Percentiles rank a stretch among this genome's conserved stretches.
phyloP scores from a whole-genome alignment of 2,113 vertebrate species.

The Puntigrus tetrazona region DNA sequence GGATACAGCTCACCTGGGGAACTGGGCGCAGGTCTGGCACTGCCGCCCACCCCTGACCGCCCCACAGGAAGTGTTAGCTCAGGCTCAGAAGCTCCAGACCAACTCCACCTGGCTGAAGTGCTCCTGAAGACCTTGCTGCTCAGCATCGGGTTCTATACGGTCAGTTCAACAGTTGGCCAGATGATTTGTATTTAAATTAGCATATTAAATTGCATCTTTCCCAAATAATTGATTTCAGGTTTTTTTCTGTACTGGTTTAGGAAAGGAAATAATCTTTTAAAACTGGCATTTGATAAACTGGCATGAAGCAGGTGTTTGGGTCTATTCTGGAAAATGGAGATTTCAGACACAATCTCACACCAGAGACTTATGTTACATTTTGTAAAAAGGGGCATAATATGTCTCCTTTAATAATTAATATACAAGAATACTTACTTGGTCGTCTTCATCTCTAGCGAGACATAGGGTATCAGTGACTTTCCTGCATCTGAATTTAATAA shows the following conservation, averaged over 20 bases:
- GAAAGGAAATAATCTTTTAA: neutral
- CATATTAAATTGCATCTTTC: neutral
- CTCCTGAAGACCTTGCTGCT: constrained; percentile 79
- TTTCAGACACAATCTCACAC: no score
- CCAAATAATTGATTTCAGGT: neutral
- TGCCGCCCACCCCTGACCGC: constrained; percentile 57
- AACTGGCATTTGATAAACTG: neutral
- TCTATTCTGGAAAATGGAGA: no score
- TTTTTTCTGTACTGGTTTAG: neutral
- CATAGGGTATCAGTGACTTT: no score
- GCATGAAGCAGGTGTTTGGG: no score
- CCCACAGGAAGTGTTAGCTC: constrained; percentile 62
- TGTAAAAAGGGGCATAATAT: no score
- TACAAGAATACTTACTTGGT: no score
- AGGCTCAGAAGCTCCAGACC: constrained; percentile 66
- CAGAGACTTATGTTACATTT: no score
- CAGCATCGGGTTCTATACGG: constrained; percentile 81
- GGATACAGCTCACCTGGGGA: constrained; percentile 80
- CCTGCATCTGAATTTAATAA: no score
- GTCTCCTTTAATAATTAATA: no score
- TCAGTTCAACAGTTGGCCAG: constrained; percentile 48
- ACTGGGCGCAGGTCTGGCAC: constrained; percentile 61
- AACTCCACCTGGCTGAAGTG: constrained; percentile 78
- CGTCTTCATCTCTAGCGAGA: no score
- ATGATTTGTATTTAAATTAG: neutral